Conservation (phyloP, 2,113 vertebrate genomes). For the Spheniscus mendiculus region DNA sequence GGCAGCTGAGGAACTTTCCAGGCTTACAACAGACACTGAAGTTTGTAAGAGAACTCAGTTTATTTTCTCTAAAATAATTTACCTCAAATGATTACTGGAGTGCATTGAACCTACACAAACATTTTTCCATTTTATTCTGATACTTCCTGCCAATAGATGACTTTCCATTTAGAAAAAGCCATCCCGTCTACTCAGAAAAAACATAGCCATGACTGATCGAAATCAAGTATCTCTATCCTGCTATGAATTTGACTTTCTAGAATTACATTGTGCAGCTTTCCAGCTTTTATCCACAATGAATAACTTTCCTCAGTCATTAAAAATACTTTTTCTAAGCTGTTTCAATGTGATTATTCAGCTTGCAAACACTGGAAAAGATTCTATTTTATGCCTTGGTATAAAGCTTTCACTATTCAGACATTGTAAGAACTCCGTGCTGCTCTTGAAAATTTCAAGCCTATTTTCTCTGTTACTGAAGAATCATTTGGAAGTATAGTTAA, state of each 20-base stretch:
- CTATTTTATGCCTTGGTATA: not conserved
- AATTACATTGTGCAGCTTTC: not conserved
- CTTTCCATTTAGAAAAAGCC: not conserved
- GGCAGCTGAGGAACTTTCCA: not conserved
- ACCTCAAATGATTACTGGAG: not conserved
- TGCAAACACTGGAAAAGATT: not conserved
- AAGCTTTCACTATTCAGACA: not conserved
- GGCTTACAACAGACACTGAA: not conserved
- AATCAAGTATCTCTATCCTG: not conserved
- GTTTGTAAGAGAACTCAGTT: not conserved
- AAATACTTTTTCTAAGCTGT: not conserved
- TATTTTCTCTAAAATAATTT: not conserved
- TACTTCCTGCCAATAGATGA: not conserved
- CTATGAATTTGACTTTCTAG: not conserved
- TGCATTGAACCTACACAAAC: not conserved
- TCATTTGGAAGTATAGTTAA: not conserved
- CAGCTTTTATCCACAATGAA: not conserved
- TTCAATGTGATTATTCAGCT: not conserved
- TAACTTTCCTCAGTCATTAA: not conserved
- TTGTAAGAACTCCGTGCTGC: not conserved
- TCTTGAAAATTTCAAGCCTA: not conserved
- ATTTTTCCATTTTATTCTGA: not conserved
- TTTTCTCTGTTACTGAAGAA: not conserved
- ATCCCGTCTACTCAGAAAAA: not conserved
- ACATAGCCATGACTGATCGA: not conserved